Conservation (phyloP, 2,113 vertebrate genomes). For the Lepus americanus region DNA sequence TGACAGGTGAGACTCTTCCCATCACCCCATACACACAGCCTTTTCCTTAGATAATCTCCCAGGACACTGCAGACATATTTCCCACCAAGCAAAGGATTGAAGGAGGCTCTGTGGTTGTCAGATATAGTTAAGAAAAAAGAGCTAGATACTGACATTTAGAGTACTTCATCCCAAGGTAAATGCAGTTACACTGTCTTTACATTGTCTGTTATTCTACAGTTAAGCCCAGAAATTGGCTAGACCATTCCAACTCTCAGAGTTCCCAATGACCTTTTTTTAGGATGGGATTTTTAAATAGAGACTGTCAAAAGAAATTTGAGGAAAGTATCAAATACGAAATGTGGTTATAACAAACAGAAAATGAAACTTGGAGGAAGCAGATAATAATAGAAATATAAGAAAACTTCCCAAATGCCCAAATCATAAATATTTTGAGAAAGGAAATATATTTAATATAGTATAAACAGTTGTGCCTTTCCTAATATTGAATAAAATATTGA, state of each 20-base stretch:
- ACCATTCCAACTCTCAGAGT: neutral
- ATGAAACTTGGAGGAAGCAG: neutral
- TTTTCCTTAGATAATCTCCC: neutral
- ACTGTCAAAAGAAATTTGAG: slow-evolving; percentile 10
- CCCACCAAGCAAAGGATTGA: neutral
- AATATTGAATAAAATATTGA: slow-evolving; percentile 30
- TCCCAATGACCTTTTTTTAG: slow-evolving; percentile 29
- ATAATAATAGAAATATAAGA: neutral
- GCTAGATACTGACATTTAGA: neutral
- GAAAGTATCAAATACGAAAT: slow-evolving; percentile 9
- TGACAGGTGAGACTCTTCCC: neutral
- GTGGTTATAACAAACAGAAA: neutral
- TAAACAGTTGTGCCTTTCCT: neutral
- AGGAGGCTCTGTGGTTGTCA: neutral
- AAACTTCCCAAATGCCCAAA: slow-evolving; percentile 38
- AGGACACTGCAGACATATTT: neutral
- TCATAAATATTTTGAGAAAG: slow-evolving; percentile 40
- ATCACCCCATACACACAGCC: neutral
- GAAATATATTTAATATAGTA: neutral
- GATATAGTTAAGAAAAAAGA: neutral
- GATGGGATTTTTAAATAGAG: neutral
- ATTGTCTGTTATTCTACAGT: neutral
- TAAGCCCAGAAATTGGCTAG: neutral
- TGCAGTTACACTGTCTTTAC: neutral
- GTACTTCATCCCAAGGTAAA: neutral